Conservation (phyloP, 2,888 invertebrate species). For the Polymixis lichenea region DNA sequence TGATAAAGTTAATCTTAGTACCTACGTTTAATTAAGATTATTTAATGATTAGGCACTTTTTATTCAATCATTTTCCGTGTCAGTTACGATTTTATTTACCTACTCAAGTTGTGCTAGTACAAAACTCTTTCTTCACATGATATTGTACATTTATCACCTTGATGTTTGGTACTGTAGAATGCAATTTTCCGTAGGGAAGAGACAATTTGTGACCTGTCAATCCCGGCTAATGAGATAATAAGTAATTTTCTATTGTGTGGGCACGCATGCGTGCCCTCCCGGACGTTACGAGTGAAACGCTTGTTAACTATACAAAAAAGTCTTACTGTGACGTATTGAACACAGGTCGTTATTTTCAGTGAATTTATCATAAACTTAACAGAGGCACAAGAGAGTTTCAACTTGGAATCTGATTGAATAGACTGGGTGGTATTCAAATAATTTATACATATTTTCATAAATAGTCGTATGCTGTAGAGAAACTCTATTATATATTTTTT, state of each 20-base stretch:
- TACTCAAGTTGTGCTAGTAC: too few relatives aligned
- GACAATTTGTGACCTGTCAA: neutral
- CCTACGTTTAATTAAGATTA: neutral
- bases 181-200: neutral
- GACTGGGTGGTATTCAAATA: too few relatives aligned
- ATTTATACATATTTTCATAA: too few relatives aligned
- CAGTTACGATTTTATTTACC: neutral
- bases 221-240: too few relatives aligned
- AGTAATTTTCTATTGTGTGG: too few relatives aligned
- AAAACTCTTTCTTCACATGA: neutral
- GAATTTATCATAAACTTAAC: neutral
- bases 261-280: too few relatives aligned
- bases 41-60: neutral
- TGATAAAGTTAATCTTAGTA: neutral
- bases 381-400: neutral
- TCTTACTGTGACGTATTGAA: neutral
- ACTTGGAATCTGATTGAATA: neutral
- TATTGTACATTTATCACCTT: neutral
- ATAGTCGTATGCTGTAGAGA: too few relatives aligned
- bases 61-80: neutral
- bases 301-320: neutral
- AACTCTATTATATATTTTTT: too few relatives aligned
- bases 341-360: neutral
- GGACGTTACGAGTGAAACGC: too few relatives aligned
- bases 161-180: neutral